Conservation (phyloP, 2,113 vertebrate species). For the Catagonus wagneri region DNA sequence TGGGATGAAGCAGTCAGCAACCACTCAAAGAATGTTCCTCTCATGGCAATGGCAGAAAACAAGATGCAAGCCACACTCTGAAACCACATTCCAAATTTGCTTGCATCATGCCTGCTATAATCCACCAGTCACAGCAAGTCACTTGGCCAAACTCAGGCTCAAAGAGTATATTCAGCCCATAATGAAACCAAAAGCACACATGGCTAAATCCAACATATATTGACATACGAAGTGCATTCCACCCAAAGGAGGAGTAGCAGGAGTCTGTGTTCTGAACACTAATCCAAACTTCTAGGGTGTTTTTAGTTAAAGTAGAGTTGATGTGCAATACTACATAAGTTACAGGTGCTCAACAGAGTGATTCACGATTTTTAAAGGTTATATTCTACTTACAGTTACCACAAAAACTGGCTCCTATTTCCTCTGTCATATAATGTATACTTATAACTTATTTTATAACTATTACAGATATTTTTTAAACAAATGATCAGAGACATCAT, state of each 20-base stretch:
- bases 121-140: background rate
- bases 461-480: background rate
- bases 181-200: background rate
- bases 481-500: background rate
- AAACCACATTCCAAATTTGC: background rate
- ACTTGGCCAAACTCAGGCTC: background rate
- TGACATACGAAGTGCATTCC: background rate
- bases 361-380: background rate
- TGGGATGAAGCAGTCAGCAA: background rate
- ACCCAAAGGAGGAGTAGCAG: background rate
- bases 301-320: background rate
- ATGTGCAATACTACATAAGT: background rate
- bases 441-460: background rate
- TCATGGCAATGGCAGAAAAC: background rate
- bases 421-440: background rate
- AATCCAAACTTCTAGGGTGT: background rate
- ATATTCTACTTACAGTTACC: background rate
- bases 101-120: background rate
- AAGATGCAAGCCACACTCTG: background rate
- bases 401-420: background rate
- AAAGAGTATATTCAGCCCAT: background rate
- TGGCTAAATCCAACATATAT: background rate
- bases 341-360: background rate
- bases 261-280: background rate
- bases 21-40: background rate